Evolutionary conservation across 1,140 invertebrate species (phyloP).

Genomic region (Dolichoris vasculosae): DNA sequence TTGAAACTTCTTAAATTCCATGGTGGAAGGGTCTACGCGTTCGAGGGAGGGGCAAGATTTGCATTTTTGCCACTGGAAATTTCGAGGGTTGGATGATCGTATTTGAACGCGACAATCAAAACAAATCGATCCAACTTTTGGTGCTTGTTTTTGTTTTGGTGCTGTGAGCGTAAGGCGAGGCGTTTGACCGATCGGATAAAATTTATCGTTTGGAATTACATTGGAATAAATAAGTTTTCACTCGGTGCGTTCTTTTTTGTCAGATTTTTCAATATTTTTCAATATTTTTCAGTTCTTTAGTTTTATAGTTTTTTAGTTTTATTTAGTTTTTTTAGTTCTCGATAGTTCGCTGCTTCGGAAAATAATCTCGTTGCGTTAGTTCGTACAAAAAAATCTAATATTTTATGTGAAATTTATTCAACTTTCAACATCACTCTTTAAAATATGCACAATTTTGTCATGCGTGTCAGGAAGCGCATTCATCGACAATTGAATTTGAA

Average conservation of each 20-base stretch:
- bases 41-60: not conserved
- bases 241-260: not conserved
- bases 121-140: not conserved
- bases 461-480: not conserved
- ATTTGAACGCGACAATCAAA: not conserved
- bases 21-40: not conserved
- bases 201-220: not conserved
- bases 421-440: not conserved
- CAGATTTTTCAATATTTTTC: not conserved
- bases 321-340: not conserved
- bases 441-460: not conserved
- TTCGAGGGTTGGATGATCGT: not conserved
- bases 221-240: not conserved
- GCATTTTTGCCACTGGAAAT: not conserved
- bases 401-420: not conserved
- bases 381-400: not conserved
- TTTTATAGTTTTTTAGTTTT: too few relatives aligned
- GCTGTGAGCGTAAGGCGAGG: not conserved
- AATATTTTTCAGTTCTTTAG: not conserved
- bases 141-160: too few relatives aligned
- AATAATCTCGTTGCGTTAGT: not conserved
- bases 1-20: not conserved
- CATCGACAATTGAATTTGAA: not conserved
- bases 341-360: not conserved
- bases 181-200: not conserved